Evolutionary conservation across 2,113 vertebrate species (phyloP).

Genomic region (Bostrychus sinensis): DNA sequence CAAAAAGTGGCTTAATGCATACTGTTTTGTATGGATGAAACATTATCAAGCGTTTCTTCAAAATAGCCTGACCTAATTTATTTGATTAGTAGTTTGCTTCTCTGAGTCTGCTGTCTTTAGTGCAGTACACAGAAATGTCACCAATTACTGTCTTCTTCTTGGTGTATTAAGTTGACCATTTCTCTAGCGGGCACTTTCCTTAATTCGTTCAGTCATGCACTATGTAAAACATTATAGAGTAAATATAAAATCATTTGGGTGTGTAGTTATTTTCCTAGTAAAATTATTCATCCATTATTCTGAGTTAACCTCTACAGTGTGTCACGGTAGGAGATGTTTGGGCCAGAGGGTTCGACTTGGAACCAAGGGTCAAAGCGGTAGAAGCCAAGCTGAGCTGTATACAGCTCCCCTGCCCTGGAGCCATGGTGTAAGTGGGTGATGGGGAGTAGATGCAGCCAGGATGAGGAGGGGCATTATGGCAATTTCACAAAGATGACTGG

Average conservation of each 20-base stretch:
- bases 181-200: neutral
- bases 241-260: neutral
- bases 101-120: neutral
- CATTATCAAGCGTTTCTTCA: conserved; percentile 2
- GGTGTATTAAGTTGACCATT: neutral
- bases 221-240: too few relatives aligned
- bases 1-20: too few relatives aligned
- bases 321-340: conserved; percentile 32
- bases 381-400: conserved; percentile 33
- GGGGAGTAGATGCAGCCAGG: conserved; percentile 30
- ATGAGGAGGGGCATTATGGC: conserved; percentile 10
- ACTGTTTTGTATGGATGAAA: neutral
- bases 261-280: too few relatives aligned
- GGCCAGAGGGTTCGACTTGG: conserved; percentile 40
- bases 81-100: neutral
- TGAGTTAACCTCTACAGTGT: conserved; percentile 15
- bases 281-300: conserved; percentile 5
- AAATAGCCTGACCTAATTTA: conserved; percentile 2
- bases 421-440: conserved; percentile 53
- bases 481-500: conserved; percentile 64
- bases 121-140: neutral
- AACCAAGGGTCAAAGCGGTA: conserved; percentile 39
- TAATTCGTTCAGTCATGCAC: neutral
- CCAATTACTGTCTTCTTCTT: neutral
- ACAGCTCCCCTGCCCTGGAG: conserved; percentile 50